phyloP scores from a whole-genome alignment of 2,113 vertebrate genomes.

The Nyctereutes procyonoides region DNA sequence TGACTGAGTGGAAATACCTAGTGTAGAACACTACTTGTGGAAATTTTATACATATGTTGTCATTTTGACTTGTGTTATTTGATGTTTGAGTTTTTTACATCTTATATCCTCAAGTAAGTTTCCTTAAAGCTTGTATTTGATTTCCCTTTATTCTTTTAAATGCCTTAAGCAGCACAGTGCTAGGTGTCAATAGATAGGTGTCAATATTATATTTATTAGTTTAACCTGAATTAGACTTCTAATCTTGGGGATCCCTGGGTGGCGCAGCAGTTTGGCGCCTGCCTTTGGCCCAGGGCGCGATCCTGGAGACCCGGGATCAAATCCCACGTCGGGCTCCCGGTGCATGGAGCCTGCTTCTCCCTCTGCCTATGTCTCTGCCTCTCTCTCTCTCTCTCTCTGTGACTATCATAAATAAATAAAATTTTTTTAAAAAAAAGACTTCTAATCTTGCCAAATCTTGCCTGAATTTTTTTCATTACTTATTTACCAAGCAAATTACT shows the following conservation, averaged over 20 bases:
- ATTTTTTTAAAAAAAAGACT: too few relatives aligned
- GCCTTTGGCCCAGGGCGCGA: too few relatives aligned
- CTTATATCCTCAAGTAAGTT: background rate
- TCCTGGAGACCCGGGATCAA: too few relatives aligned
- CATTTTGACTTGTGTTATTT: slow-evolving; percentile 43
- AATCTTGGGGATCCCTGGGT: too few relatives aligned
- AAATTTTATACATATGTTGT: background rate
- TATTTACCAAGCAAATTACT: slow-evolving; percentile 35
- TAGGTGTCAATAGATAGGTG: background rate
- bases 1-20: background rate
- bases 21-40: background rate
- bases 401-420: too few relatives aligned
- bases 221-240: slow-evolving; percentile 38
- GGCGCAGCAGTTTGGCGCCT: too few relatives aligned
- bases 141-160: slow-evolving; percentile 23
- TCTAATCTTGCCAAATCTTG: slow-evolving; percentile 43
- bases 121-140: slow-evolving; percentile 51
- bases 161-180: background rate
- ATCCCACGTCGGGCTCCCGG: too few relatives aligned
- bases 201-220: slow-evolving; percentile 34
- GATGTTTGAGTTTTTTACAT: slow-evolving; percentile 27
- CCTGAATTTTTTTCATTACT: slow-evolving; percentile 28
- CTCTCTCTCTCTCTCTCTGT: too few relatives aligned
- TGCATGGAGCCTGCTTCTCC: too few relatives aligned
- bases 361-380: too few relatives aligned